Evolutionary conservation across 2,797 vertebrate genomes (phyloP), one percentile per base, ranked within the genome.

Genomic region (Peromyscus attwateri): DNA sequence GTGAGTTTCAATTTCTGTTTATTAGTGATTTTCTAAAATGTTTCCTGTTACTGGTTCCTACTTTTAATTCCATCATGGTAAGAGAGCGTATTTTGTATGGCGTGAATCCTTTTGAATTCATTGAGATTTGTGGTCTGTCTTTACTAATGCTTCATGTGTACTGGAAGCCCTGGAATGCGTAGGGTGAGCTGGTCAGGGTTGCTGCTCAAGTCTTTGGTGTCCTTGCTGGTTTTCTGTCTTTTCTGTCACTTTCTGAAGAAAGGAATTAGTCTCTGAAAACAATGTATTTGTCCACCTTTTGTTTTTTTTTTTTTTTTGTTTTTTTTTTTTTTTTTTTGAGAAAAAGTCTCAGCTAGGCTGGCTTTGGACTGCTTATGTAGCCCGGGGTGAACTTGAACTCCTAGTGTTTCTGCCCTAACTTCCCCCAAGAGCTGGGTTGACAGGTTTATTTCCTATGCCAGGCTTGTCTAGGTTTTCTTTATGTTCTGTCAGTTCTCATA

Each of bases 1-100:
- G n/a, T 89, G 52, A 93, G 31, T 82, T 95, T 94, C 55, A 60
- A 25, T 70, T 94, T 79, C 34, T 9, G 66, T 2, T 90, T 90
- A 82, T 57, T 90, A 46, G 23, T 25, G 60, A 76, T 95, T 87
- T 71, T 87, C 80, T n/a, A 92, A 87, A 46, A 87, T 77, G 85
- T 81, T 81, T 92, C 70, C 43, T 82, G 11, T 90, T 82, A 77
- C 0, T 85, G 23, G 68, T 89, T 92, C 68, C 80, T 91, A 43
- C 27, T 49, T 92, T 81, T 90, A 87, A 90, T 89, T 92, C 49
- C 68, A 23, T 21, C 70, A 70, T 87, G 40, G 9, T 82, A 57
- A 87, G 55, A 90, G 71, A 66, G 25, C 25, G 82, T 80, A 64
- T 23, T 94, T 77, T 92, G 16, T 85, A 19, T 71, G 25, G 87